These are phyloP conservation scores for Cataglyphis livida DNA, from an alignment of 2,888 invertebrate genomes.

Conservation along the genomic window DNA sequence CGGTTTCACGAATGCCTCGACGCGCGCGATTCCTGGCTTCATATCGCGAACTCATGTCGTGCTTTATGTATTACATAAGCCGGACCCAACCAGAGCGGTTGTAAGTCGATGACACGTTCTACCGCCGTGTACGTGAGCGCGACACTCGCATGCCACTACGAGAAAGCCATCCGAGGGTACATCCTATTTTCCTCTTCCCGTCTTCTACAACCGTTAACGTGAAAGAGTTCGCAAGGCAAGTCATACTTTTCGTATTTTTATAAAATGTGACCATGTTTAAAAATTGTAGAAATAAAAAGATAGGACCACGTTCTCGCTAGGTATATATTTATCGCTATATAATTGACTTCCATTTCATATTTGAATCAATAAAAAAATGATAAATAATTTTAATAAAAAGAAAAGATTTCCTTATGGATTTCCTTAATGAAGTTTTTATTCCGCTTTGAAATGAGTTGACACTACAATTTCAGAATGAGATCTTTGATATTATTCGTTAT, in stretches of 20 bases:
- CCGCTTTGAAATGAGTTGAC: background rate
- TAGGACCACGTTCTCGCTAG: background rate
- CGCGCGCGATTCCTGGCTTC: slow-evolving; percentile 50
- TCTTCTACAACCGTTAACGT: slow-evolving; percentile 25
- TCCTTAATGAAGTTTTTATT: background rate
- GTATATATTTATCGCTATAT: background rate
- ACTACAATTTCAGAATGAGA: background rate
- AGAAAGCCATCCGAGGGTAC: slow-evolving; percentile 42
- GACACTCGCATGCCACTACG: slow-evolving; percentile 27
- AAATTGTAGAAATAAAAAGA: background rate
- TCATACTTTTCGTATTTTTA: slow-evolving; percentile 11
- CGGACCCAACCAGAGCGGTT: slow-evolving; percentile 26
- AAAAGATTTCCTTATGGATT: background rate
- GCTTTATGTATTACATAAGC: slow-evolving; percentile 56
- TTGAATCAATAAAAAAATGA: background rate
- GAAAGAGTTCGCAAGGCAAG: background rate
- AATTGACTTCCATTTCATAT: background rate
- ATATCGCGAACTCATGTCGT: slow-evolving; percentile 47
- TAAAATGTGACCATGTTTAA: slow-evolving; percentile 23
- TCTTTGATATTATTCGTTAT: background rate
- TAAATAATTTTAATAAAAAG: background rate
- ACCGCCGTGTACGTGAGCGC: slow-evolving; percentile 37
- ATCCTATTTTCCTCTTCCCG: slow-evolving; percentile 7
- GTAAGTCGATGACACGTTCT: slow-evolving; percentile 45
- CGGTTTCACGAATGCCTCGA: slow-evolving; percentile 27